Evolutionary conservation across 1,140 invertebrate genomes (phyloP).

Genomic region (Colletes gigas): DNA sequence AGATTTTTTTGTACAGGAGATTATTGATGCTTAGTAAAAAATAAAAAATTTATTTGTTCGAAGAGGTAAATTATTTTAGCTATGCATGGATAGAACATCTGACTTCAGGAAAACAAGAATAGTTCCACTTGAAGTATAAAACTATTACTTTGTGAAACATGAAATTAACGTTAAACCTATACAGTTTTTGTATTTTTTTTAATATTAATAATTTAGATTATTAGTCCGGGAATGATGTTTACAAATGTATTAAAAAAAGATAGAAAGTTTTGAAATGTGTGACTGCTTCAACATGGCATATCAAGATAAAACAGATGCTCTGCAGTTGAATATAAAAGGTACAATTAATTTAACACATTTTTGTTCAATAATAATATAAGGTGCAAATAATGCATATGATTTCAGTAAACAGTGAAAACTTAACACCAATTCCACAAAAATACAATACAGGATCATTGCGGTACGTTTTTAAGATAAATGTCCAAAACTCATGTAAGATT

Average conservation of each 20-base stretch:
- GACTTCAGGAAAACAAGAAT: slow-evolving; percentile 27
- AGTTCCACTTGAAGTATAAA: slow-evolving; percentile 18
- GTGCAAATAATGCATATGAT: slow-evolving; percentile 30
- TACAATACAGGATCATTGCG: slow-evolving; percentile 65
- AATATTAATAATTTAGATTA: slow-evolving; percentile 42
- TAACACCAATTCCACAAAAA: slow-evolving; percentile 64
- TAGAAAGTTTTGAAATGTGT: slow-evolving; percentile 54
- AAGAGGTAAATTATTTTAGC: not conserved
- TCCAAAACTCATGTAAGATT: slow-evolving; percentile 15
- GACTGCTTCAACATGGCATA: slow-evolving; percentile 65
- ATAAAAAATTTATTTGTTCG: slow-evolving; percentile 32
- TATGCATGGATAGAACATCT: slow-evolving; percentile 29
- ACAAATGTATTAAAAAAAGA: slow-evolving; percentile 26
- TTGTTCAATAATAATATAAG: not conserved
- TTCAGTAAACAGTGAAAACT: slow-evolving; percentile 73
- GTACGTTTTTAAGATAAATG: slow-evolving; percentile 56
- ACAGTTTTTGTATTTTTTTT: slow-evolving; percentile 44
- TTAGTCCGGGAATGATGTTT: slow-evolving; percentile 23
- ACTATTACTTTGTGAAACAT: slow-evolving; percentile 42
- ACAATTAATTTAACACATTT: slow-evolving; percentile 29
- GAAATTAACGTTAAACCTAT: slow-evolving; percentile 54
- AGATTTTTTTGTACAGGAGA: slow-evolving; percentile 21
- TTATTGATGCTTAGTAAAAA: slow-evolving; percentile 24
- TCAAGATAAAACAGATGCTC: slow-evolving; percentile 56
- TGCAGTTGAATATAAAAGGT: slow-evolving; percentile 67